These are phyloP conservation scores for Sturnira hondurensis DNA, from an alignment of 2,113 vertebrate species.

Conservation along the genomic window DNA sequence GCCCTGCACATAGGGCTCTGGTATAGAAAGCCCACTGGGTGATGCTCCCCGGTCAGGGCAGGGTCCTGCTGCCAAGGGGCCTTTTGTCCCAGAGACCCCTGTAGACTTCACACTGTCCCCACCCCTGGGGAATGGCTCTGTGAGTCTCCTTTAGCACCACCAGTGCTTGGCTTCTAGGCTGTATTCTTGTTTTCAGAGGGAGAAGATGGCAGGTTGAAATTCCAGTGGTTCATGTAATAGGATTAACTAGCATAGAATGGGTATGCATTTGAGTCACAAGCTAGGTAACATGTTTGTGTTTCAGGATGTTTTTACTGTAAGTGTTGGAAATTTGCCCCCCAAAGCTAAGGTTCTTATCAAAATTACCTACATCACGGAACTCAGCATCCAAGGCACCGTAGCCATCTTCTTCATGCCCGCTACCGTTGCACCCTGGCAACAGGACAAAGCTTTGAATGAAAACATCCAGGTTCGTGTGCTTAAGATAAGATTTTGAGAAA, in stretches of 20 bases:
- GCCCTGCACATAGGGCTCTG: fast-evolving
- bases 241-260: neutral
- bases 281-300: conserved; percentile 28
- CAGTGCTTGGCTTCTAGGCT: neutral
- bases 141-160: neutral
- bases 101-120: neutral
- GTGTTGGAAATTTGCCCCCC: conserved; percentile 88
- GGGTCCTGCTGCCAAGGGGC: neutral
- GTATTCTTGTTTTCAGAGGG: neutral
- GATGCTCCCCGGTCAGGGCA: neutral
- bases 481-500: neutral
- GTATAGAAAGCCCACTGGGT: neutral
- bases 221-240: neutral
- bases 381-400: conserved; percentile 73
- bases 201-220: neutral
- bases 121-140: neutral
- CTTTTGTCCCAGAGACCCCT: neutral
- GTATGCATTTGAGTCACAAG: neutral
- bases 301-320: conserved; percentile 91
- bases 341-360: conserved; percentile 88
- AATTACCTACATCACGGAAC: conserved; percentile 89
- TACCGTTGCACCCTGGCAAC: conserved; percentile 88
- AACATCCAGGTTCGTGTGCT: conserved; percentile 84
- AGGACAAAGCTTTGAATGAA: conserved; percentile 86
- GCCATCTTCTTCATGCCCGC: conserved; percentile 85